A percentile compares a stretch with the other conserved stretches of the same genome.
Evolutionary conservation across 2,888 invertebrate genomes (phyloP).

Genomic region (Abrostola triplasia): DNA sequence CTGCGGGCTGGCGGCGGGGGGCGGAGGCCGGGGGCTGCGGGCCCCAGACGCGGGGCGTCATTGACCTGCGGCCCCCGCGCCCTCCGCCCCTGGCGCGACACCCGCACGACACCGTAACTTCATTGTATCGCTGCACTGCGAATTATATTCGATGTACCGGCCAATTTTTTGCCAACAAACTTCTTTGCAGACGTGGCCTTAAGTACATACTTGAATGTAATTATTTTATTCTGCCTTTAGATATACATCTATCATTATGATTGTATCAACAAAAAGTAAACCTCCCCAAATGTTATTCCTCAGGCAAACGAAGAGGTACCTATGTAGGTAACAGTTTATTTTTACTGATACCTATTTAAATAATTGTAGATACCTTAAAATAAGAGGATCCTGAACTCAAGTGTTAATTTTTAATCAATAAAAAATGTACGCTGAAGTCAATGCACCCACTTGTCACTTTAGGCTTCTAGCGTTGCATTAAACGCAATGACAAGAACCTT

Average conservation of each 20-base stretch:
- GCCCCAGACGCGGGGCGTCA: constrained; percentile 85
- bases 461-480: constrained; percentile 7
- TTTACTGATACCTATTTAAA: too few species aligned
- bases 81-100: constrained; percentile 69
- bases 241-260: not conserved
- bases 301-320: too few species aligned
- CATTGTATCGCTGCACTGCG: constrained; percentile 78
- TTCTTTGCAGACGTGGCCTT: constrained; percentile 7
- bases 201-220: constrained; percentile 1
- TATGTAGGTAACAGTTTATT: too few species aligned
- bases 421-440: too few species aligned
- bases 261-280: too few species aligned
- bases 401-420: too few species aligned
- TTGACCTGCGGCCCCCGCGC: constrained; percentile 78
- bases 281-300: too few species aligned
- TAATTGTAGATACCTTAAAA: too few species aligned
- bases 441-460: too few species aligned
- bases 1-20: constrained; percentile 41
- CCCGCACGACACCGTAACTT: constrained; percentile 81
- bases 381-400: too few species aligned
- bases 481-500: not conserved
- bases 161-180: constrained; percentile 40
- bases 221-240: constrained; percentile 3
- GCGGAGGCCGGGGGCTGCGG: constrained; percentile 63
- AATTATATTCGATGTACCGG: constrained; percentile 77